Percentiles rank a stretch among this genome's conserved stretches.
phyloP scores from a whole-genome alignment of 2,888 invertebrate genomes.

The Cepaea hortensis region DNA sequence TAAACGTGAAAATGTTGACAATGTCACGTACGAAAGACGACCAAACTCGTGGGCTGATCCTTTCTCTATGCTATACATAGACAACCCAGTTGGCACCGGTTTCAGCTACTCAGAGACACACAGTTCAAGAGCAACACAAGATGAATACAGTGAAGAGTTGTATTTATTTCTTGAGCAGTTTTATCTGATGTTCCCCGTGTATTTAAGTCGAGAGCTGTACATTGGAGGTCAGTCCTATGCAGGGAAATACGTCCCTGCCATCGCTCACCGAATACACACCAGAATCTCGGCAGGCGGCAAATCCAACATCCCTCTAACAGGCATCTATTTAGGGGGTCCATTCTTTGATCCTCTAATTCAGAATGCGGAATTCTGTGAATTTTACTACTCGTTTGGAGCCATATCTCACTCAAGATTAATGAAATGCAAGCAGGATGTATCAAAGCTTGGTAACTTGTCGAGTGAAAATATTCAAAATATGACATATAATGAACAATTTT shows the following conservation, averaged over 20 bases:
- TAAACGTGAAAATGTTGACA: not conserved
- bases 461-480: not conserved
- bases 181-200: constrained; percentile 87
- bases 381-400: constrained; percentile 13
- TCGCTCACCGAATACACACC: constrained; percentile 76
- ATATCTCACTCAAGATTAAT: constrained; percentile 1
- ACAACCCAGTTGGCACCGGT: constrained; percentile 90
- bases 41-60: constrained; percentile 13
- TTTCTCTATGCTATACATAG: constrained; percentile 47
- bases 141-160: constrained; percentile 3
- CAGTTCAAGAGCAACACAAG: not conserved
- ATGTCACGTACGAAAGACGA: not conserved
- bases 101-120: constrained; percentile 87
- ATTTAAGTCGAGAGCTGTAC: constrained; percentile 86
- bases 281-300: constrained; percentile 54
- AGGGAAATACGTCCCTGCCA: constrained; percentile 86
- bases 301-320: constrained; percentile 64
- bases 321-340: constrained; percentile 73
- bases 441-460: not conserved
- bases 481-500: not conserved
- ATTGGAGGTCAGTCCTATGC: constrained; percentile 84
- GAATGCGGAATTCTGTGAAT: not conserved
- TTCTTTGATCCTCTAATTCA: constrained; percentile 70
- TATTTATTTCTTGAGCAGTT: constrained; percentile 81
- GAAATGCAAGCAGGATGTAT: not conserved